Evolutionary conservation across 2,113 vertebrate genomes (phyloP).

Genomic region (Hydrolagus affinis): DNA sequence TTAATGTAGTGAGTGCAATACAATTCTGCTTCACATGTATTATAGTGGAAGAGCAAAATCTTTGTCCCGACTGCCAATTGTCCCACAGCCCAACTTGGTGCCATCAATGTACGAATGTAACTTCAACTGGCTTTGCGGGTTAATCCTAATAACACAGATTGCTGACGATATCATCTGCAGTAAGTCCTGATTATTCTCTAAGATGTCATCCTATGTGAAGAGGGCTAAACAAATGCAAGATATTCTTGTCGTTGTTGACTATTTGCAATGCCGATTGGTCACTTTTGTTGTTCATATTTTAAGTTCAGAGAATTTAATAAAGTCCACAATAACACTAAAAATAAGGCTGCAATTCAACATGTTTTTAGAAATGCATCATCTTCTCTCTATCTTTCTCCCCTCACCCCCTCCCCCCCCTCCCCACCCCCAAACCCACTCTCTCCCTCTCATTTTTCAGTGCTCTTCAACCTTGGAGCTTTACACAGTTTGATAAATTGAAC

Average conservation of each 20-base stretch:
- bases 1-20: no score
- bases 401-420: background rate
- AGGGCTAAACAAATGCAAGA: no score
- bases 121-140: conserved; percentile 26
- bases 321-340: background rate
- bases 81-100: conserved; percentile 36
- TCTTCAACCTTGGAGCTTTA: background rate
- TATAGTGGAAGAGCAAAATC: background rate
- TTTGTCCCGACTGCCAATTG: conserved; percentile 37
- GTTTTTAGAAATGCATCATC: background rate
- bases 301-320: background rate
- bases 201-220: no score
- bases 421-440: background rate
- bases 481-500: conserved; percentile 25
- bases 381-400: background rate
- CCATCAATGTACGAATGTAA: conserved; percentile 39
- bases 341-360: background rate
- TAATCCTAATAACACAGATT: conserved; percentile 33
- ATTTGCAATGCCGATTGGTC: conserved; percentile 23
- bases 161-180: conserved; percentile 34
- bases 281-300: conserved; percentile 10
- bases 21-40: background rate
- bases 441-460: background rate
- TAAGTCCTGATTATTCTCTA: conserved; percentile 31
- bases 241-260: no score